These are phyloP conservation scores for Prunella fulvescens DNA, from an alignment of 2,113 vertebrate species.

Conservation along the genomic window DNA sequence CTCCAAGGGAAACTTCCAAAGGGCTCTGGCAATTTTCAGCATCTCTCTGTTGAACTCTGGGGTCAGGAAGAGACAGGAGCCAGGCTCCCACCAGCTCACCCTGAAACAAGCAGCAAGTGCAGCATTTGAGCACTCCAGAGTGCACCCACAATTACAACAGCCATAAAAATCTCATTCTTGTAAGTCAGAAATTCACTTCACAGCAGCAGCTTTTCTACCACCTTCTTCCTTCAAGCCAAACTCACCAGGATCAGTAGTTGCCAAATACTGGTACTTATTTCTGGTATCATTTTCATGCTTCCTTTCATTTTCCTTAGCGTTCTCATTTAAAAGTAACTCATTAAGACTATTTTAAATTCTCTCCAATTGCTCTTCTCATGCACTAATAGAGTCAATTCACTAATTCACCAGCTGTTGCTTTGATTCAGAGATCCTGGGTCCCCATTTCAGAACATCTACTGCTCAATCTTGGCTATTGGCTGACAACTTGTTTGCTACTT, in stretches of 20 bases:
- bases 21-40: not conserved
- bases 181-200: not conserved
- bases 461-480: not conserved
- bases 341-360: not conserved
- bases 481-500: not conserved
- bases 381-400: not conserved
- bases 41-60: not conserved
- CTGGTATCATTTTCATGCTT: not conserved
- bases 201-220: not conserved
- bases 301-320: not conserved
- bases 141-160: not conserved
- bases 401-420: not conserved
- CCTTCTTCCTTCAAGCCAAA: not conserved
- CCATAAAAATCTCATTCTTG: not conserved
- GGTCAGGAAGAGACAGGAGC: not conserved
- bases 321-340: not conserved
- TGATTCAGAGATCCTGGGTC: not conserved
- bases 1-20: not conserved
- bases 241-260: not conserved
- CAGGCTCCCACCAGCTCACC: not conserved
- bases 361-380: not conserved
- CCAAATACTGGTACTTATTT: not conserved
- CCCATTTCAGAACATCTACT: not conserved
- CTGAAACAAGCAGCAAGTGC: not conserved
- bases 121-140: fast-evolving